Conservation (phyloP, 2,113 vertebrate genomes). For the Cephalopterus ornatus region DNA sequence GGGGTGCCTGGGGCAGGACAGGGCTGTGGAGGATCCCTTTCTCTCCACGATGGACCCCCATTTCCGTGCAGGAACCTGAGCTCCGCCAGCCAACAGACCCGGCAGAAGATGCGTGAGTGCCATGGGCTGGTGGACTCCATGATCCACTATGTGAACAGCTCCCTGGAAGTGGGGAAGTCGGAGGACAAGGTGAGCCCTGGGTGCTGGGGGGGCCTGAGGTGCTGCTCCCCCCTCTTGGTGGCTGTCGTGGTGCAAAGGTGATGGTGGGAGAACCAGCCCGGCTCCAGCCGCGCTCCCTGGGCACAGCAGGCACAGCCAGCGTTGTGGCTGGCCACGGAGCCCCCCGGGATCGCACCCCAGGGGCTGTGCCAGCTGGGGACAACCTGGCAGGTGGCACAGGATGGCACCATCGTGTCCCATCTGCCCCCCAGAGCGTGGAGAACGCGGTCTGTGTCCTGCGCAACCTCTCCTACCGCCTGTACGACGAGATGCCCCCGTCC, state of each 20-base stretch:
- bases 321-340: rapidly evolving
- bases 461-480: slow-evolving; percentile 95
- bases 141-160: slow-evolving; percentile 85
- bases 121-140: slow-evolving; percentile 88
- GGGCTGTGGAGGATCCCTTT: background rate
- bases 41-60: rapidly evolving
- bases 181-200: slow-evolving; percentile 85
- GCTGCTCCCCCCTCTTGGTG: rapidly evolving
- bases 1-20: too few relatives aligned
- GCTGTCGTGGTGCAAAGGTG: background rate
- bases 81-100: slow-evolving; percentile 90
- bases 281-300: background rate
- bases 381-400: background rate
- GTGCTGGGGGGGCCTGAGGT: background rate
- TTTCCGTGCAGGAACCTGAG: slow-evolving; percentile 85
- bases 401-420: rapidly evolving
- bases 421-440: slow-evolving; percentile 83
- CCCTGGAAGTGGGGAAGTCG: slow-evolving; percentile 81
- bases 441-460: slow-evolving; percentile 90
- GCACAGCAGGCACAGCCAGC: rapidly evolving
- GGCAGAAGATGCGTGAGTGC: slow-evolving; percentile 92
- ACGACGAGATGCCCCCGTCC: slow-evolving; percentile 87
- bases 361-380: background rate
- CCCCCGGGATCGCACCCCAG: rapidly evolving
- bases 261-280: background rate